These are phyloP conservation scores for Metopolophium dirhodum DNA, from an alignment of 1,140 invertebrate genomes.

Conservation along the genomic window DNA sequence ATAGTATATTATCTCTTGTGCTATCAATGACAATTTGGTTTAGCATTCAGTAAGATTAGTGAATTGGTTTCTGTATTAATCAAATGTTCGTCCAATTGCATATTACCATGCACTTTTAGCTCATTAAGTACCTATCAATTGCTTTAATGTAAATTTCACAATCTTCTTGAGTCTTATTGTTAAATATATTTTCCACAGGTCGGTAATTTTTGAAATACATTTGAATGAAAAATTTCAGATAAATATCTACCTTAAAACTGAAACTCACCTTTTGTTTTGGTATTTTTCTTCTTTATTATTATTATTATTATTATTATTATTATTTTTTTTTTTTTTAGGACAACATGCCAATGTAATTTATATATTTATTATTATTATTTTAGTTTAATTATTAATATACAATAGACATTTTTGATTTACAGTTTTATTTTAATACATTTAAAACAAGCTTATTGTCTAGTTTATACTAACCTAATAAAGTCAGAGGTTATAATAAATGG, in stretches of 20 bases:
- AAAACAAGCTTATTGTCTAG: slow-evolving; percentile 31
- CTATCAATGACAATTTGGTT: not conserved
- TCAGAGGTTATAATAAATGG: not conserved
- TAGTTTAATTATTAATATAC: slow-evolving; percentile 44
- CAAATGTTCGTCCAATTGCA: not conserved
- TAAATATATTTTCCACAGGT: not conserved
- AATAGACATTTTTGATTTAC: slow-evolving; percentile 45
- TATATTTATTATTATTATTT: slow-evolving; percentile 49
- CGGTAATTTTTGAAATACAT: not conserved
- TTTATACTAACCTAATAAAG: slow-evolving; percentile 19
- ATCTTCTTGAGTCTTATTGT: not conserved
- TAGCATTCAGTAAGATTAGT: not conserved
- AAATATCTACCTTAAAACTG: not conserved
- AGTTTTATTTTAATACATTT: slow-evolving; percentile 49
- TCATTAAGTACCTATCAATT: not conserved
- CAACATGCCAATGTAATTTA: slow-evolving; percentile 14
- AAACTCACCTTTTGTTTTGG: not conserved
- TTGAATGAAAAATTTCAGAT: not conserved
- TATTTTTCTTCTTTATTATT: not conserved
- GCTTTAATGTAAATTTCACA: slow-evolving; percentile 20
- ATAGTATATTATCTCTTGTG: not conserved
- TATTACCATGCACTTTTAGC: not conserved
- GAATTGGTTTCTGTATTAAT: not conserved
- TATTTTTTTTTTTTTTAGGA: slow-evolving; percentile 3
- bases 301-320: slow-evolving; percentile 25